phyloP scores from a whole-genome alignment of 2,113 vertebrate species.

The Casuarius casuarius region DNA sequence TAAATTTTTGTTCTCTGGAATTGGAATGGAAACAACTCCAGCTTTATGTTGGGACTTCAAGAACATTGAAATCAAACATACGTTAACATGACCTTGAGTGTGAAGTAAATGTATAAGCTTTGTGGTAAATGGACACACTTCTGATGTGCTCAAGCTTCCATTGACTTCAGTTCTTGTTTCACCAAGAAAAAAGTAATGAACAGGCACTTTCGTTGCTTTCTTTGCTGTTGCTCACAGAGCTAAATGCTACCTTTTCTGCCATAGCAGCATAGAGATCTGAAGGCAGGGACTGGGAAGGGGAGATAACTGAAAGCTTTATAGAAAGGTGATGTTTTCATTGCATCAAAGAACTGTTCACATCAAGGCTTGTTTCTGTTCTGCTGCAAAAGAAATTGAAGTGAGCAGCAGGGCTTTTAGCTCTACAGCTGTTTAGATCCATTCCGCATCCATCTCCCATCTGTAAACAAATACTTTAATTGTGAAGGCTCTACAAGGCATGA shows the following conservation, averaged over 20 bases:
- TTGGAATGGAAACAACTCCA: not conserved
- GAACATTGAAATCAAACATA: not conserved
- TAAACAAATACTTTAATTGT: not conserved
- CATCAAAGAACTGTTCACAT: not conserved
- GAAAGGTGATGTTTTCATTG: not conserved
- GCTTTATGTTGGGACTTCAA: not conserved
- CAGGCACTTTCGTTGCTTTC: not conserved
- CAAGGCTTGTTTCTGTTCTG: not conserved
- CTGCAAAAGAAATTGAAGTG: not conserved
- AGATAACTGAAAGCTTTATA: not conserved
- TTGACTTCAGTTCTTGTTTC: not conserved
- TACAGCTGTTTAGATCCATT: not conserved
- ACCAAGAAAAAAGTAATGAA: accelerated
- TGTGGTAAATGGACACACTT: not conserved
- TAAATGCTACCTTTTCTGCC: not conserved
- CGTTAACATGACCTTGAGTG: not conserved
- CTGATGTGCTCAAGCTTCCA: not conserved
- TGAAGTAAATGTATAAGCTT: not conserved
- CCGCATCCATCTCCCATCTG: not conserved
- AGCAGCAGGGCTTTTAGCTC: not conserved
- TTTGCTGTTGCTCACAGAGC: not conserved
- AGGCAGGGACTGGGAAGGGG: not conserved
- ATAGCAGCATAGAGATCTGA: not conserved
- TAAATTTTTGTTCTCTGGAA: not conserved
- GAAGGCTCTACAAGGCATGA: accelerated